Evolutionary conservation across 2,113 vertebrate genomes (phyloP), one percentile per base, ranked within the genome.

Genomic region (Thamnaconus septentrionalis): DNA sequence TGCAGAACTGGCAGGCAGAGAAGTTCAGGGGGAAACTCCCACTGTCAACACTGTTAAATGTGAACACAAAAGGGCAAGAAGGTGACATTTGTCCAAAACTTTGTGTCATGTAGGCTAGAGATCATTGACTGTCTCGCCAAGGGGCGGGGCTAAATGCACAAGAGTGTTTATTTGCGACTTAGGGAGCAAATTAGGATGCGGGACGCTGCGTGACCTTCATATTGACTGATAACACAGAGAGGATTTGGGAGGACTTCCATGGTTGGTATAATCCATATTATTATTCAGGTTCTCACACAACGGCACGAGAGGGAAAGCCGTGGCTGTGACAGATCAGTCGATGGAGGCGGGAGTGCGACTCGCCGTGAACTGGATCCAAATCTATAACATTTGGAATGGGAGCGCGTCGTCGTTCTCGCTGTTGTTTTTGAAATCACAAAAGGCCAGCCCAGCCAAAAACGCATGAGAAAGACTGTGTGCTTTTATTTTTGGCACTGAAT

Each of bases 151-250:
- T 69, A 44, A 65, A 11, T 62, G 51, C 10, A 70, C 58, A 44
- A 8, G 53, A 8, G 53, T 45, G 84, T 64, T 73, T 65, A 80
- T 73, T 66, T 50, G 10, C 41, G 41, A 75, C 78, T 74, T 73
- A 64, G 77, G 74, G 80, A 78, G 49, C 71, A 79, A 82, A 76
- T 82, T 61, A 80, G 59, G 60, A 56, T 67, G 64, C 31, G 47
- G 52, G 82, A 81, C 46, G 59, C 42, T 64, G 56, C 71, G 56
- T 65, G 81, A 83, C 76, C 68, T 66, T 74, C 49, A 41, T 69
- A 85, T 75, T 74, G 78, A 79, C 72, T 76, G 49, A 68, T 57
- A 52, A 66, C 45, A 18, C 50, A 66, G 39, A 79, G 66, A 63
- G 18, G 49, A 47, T 7, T 55, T 63, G 64, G 56, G 53, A 61